These are phyloP conservation scores for Seriola quinqueradiata DNA, from an alignment of 2,113 vertebrate species.

Conservation along the genomic window DNA sequence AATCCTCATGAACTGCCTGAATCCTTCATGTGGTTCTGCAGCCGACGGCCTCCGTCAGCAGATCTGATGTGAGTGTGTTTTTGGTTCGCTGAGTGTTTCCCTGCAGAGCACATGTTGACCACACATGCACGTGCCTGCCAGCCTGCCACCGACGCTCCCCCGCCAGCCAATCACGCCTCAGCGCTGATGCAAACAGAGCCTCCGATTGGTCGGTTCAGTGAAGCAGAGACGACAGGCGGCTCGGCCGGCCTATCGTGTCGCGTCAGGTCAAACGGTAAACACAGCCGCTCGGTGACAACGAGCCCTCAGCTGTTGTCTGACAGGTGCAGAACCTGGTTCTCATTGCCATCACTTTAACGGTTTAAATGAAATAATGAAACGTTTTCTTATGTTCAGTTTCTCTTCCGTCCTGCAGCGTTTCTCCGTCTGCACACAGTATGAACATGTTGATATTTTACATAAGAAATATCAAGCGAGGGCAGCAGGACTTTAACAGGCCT, in stretches of 20 bases:
- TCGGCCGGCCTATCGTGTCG: not conserved
- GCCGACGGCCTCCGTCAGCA: constrained; percentile 15
- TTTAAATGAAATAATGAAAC: too few species aligned
- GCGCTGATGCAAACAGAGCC: not conserved
- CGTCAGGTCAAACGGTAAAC: constrained; percentile 42
- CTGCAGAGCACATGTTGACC: constrained; percentile 60
- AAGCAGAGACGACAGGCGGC: not conserved
- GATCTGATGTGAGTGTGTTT: constrained; percentile 1
- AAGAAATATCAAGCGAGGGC: too few species aligned
- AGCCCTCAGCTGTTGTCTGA: constrained; percentile 52
- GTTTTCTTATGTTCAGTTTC: too few species aligned
- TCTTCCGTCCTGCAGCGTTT: too few species aligned
- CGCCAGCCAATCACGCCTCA: constrained; percentile 33
- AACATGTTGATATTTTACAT: too few species aligned
- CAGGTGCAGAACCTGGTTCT: constrained; percentile 23
- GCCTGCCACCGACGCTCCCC: not conserved
- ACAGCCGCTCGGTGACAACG: not conserved
- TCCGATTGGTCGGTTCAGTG: not conserved
- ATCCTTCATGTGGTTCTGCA: not conserved
- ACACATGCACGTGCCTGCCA: constrained; percentile 56
- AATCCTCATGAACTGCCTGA: too few species aligned
- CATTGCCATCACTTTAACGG: rapidly evolving
- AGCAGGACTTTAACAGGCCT: too few species aligned
- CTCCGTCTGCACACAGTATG: too few species aligned
- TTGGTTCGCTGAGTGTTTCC: constrained; percentile 26